Base-by-base conservation (phyloP, 1,140 invertebrate genomes). In the Philotrypesis tridentata region DNA sequence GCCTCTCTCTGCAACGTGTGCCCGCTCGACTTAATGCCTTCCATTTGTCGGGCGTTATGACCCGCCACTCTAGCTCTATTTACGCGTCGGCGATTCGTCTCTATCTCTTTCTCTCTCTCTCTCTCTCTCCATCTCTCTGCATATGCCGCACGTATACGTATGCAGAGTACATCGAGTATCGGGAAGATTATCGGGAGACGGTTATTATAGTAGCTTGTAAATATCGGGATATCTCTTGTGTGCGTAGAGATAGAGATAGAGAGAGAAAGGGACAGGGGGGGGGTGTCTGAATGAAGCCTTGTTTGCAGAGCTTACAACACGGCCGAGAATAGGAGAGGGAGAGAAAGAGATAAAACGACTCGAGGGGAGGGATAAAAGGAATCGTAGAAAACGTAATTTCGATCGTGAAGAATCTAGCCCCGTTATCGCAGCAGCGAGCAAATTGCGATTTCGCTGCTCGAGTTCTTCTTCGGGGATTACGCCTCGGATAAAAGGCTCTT, bases 31-130 rank as follows among this genome's bases (percentile, higher is more conserved):
- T 70, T 70, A 43, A 33, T 71, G 27, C 31, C 23, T 17, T 61
- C 48, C 29, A 21, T 80, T 80, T 68, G 25, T 31, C 23, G 40
- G n/a, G 25, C 63, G 25, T 29, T 29, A 68, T 14, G 25, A 55
- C 33, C 77, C 63, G 31, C 33, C 67, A 48, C 27, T 60, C 21
- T 9, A 29, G 17, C 63, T 78, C 29, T 43, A 55, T 79, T 70
- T 33, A 55, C 17, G 60, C 21, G 5, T 61, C 14, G 3, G 25
- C 21, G 17, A 55, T 55, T 21, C n/a, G 61, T 25, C n/a, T n/a
- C n/a, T n/a, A n/a, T n/a, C n/a, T n/a, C n/a, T n/a, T n/a, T n/a
- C 5, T 14, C 5, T n/a, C 2, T n/a, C 55, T 60, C 55, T 37
- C 33, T 37, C n/a, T n/a, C n/a, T n/a, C 5, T 14, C 5, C 14